Evolutionary conservation across 2,888 invertebrate species (phyloP).

Genomic region (Pterostichus niger): DNA sequence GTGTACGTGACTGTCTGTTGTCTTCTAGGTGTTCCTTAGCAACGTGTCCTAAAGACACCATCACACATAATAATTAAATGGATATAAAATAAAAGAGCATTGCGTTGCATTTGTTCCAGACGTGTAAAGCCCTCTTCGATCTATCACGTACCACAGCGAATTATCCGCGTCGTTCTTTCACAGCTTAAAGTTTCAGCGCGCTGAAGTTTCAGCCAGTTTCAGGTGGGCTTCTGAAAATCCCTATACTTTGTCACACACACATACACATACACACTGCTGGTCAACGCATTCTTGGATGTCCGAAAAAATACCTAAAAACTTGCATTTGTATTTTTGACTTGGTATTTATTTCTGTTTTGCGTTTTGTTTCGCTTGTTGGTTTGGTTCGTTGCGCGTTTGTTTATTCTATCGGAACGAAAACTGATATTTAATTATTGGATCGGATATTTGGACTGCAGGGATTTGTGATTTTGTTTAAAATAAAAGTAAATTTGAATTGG

Average conservation of each 20-base stretch:
- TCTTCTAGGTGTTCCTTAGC: background rate
- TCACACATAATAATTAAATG: background rate
- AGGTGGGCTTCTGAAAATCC: conserved; percentile 21
- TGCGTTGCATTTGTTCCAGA: background rate
- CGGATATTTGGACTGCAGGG: conserved; percentile 1
- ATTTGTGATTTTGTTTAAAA: background rate
- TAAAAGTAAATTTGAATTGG: conserved; percentile 20
- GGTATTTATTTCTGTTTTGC: background rate
- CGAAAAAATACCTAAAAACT: background rate
- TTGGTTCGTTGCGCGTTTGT: conserved; percentile 6
- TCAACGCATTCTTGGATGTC: too few species aligned
- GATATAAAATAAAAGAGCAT: background rate
- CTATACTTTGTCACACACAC: conserved; percentile 8
- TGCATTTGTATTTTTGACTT: background rate
- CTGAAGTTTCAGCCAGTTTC: conserved; percentile 38
- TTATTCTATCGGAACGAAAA: conserved; percentile 21
- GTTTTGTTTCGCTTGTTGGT: conserved; percentile 14
- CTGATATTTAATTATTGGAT: conserved; percentile 32
- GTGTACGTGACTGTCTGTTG: background rate
- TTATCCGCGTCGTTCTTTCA: too few species aligned
- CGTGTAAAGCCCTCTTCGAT: conserved; percentile 10
- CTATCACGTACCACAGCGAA: conserved; percentile 1
- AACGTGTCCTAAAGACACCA: too few species aligned
- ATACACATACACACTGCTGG: conserved; percentile 4
- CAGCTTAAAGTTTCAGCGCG: too few species aligned